Evolutionary conservation across 2,888 invertebrate species (phyloP), one percentile per base, ranked within the genome.

Genomic region (Tricholauxania praeusta): DNA sequence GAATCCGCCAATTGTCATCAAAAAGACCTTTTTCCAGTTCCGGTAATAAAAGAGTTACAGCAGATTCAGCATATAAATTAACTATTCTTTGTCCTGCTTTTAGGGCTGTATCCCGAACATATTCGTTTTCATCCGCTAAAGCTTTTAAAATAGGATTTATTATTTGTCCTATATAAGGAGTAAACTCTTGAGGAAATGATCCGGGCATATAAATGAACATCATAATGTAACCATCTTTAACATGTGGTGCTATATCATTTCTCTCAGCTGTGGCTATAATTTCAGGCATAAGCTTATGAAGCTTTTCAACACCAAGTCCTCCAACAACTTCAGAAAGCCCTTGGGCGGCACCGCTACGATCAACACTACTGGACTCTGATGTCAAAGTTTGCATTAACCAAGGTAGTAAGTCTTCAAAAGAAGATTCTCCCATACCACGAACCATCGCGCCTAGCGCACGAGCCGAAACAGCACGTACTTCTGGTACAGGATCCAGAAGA

Each of bases 161-260:
- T 81, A 99, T 98, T 86, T 96, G 96, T 0, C 98, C 95, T 82
- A 98, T 95, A 88, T 98, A 99, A 0, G 95, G 96, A 1, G 95
- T 94, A 88, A 99, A 99, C 85, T 97, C 96, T 77, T 93, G 93
- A 8, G 96, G 96, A 89, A 99, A 99, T 14, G 98, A 97, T 75
- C 94, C 94, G 3, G 99, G 99, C 93, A 99, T 95, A 89, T 99
- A 99, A 83, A 99, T 99, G 88, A 98, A 99, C 96, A 99, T 97
- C 97, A 99, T 98, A 76, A 99, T 98, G 89, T 99, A 99, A 59
- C 99, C 99, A 89, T 99, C 99, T 83, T 99, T 96, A 2, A 99
- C 98, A 88, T 98, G 97, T 0, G 99, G 96, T 8, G 97, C 96
- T 81, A 97, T 96, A 86, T 97, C 97, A 1, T 93, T 92, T 74